These are phyloP conservation scores for Artibeus jamaicensis DNA, from an alignment of 2,797 vertebrate genomes.

Conservation along the genomic window DNA sequence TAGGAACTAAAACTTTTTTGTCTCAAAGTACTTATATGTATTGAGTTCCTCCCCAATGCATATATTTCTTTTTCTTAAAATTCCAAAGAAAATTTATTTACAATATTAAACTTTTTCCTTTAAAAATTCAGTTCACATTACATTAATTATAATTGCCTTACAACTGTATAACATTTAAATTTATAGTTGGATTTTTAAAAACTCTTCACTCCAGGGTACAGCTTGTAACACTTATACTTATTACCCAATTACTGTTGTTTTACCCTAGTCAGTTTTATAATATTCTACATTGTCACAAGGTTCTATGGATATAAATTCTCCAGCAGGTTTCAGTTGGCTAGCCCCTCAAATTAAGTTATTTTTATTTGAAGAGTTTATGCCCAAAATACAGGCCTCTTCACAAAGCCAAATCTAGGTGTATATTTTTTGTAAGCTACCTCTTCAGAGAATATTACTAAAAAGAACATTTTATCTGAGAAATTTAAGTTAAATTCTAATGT, in stretches of 20 bases:
- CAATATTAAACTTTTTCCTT: slow-evolving; percentile 22
- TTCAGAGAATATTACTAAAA: not conserved
- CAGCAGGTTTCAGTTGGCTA: not conserved
- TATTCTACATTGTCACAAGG: not conserved
- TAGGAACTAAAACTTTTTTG: not conserved
- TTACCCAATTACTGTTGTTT: not conserved
- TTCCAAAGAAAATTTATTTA: slow-evolving; percentile 50
- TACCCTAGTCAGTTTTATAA: not conserved
- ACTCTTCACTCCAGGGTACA: not conserved
- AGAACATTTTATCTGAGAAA: not conserved
- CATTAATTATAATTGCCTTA: slow-evolving; percentile 57
- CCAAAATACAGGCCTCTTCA: not conserved
- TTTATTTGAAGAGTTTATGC: not conserved
- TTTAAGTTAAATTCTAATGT: not conserved
- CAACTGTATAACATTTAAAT: slow-evolving; percentile 36
- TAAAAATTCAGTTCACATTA: slow-evolving; percentile 57
- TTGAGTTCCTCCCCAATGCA: not conserved
- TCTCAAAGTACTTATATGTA: not conserved
- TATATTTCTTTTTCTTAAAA: slow-evolving; percentile 30
- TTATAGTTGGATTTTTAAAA: slow-evolving; percentile 20
- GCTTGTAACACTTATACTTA: not conserved
- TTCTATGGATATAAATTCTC: not conserved
- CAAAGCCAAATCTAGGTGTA: not conserved
- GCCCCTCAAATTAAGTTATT: not conserved
- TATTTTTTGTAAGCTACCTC: not conserved